Conservation (phyloP, 2,113 vertebrate species). For the Circaetus gallicus region DNA sequence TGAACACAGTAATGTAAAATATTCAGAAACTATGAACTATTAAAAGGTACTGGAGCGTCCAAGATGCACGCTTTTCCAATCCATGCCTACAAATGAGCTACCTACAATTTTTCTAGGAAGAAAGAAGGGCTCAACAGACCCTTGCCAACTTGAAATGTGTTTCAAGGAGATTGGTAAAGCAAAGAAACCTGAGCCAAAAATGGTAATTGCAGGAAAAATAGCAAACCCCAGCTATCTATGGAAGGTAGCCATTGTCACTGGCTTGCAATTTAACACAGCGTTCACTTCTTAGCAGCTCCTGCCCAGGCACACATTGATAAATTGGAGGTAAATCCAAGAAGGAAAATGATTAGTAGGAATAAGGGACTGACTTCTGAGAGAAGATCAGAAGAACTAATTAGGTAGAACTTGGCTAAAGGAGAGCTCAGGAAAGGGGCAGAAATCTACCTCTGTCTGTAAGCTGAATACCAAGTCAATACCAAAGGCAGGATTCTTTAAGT, state of each 20-base stretch:
- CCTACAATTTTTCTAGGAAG: neutral
- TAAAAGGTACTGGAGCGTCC: neutral
- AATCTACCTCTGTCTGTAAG: neutral
- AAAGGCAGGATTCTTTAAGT: neutral
- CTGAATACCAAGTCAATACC: neutral
- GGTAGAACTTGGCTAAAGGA: neutral
- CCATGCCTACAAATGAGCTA: neutral
- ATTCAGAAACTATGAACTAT: neutral
- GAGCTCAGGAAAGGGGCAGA: neutral
- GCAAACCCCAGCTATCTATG: neutral
- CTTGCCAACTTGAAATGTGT: conserved; percentile 1
- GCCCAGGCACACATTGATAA: neutral
- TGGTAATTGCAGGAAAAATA: neutral
- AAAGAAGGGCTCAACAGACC: neutral
- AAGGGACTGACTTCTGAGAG: neutral
- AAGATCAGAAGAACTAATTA: neutral
- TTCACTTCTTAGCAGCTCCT: neutral
- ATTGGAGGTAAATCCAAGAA: neutral
- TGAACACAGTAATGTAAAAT: neutral
- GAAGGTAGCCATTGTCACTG: neutral
- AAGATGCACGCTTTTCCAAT: neutral
- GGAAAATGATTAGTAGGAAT: neutral
- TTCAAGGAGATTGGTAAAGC: neutral
- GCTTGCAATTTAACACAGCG: neutral
- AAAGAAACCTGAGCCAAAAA: neutral